Evolutionary conservation across 2,797 vertebrate genomes (phyloP).

Genomic region (Centropyge bicolor): DNA sequence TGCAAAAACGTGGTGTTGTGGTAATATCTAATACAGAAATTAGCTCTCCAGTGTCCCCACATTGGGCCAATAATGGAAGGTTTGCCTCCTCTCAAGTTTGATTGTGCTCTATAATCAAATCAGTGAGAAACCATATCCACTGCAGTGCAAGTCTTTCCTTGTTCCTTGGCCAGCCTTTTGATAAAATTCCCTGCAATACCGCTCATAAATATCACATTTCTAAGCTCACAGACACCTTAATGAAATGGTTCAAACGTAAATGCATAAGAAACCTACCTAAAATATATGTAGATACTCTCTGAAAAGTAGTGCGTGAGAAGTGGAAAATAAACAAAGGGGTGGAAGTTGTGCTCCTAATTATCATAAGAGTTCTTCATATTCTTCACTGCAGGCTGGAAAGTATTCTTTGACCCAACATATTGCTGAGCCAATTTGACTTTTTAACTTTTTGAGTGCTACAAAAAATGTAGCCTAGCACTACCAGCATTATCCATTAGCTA

Average conservation of each 20-base stretch:
- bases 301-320: background rate
- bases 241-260: background rate
- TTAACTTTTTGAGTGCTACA: too few relatives aligned
- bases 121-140: slow-evolving; percentile 20
- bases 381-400: background rate
- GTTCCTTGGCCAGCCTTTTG: background rate
- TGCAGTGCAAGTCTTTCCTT: slow-evolving; percentile 8
- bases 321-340: background rate
- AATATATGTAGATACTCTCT: background rate
- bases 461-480: background rate
- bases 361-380: background rate
- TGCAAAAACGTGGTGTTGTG: slow-evolving; percentile 19
- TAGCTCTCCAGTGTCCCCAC: slow-evolving; percentile 23
- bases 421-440: background rate
- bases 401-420: background rate
- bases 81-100: slow-evolving; percentile 30
- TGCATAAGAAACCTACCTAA: background rate
- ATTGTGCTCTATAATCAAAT: slow-evolving; percentile 39
- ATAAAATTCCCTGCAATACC: background rate
- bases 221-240: background rate
- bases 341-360: background rate
- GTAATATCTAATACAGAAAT: slow-evolving; percentile 23
- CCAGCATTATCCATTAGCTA: background rate
- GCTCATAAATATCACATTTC: background rate
- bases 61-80: slow-evolving; percentile 22